Evolutionary conservation across 2,113 vertebrate species (phyloP).

Genomic region (Saguinus imperator): DNA sequence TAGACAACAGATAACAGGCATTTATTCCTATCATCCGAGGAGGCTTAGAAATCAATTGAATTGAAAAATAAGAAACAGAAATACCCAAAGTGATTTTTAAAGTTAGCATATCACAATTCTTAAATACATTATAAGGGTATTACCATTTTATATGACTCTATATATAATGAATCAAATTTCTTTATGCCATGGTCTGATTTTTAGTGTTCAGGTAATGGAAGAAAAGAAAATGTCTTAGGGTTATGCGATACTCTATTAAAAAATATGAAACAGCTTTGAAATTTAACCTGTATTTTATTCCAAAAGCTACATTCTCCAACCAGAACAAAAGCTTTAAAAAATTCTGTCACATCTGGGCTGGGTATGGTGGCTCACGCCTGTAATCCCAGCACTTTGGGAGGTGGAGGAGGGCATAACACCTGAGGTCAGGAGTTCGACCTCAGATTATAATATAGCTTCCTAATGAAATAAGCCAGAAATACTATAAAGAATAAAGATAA

Average conservation of each 20-base stretch:
- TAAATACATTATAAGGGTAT: slow-evolving; percentile 25
- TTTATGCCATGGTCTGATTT: slow-evolving; percentile 19
- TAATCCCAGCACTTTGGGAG: too few relatives aligned
- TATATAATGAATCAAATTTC: slow-evolving; percentile 35
- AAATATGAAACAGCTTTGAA: slow-evolving; percentile 48
- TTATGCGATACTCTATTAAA: neutral
- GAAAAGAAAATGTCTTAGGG: slow-evolving; percentile 6
- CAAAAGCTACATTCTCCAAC: slow-evolving; percentile 57
- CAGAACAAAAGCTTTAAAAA: slow-evolving; percentile 50
- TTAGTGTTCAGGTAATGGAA: slow-evolving; percentile 47
- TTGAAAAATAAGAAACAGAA: slow-evolving; percentile 74
- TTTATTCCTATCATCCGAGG: slow-evolving; percentile 79
- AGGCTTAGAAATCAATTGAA: slow-evolving; percentile 75
- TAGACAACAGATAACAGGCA: slow-evolving; percentile 69
- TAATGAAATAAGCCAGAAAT: slow-evolving; percentile 6
- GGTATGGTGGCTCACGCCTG: too few relatives aligned
- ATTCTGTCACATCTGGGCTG: neutral
- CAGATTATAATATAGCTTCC: neutral
- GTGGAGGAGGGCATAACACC: too few relatives aligned
- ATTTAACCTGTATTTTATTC: neutral
- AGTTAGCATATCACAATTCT: slow-evolving; percentile 25
- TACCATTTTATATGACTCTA: slow-evolving; percentile 27
- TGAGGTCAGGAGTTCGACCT: too few relatives aligned
- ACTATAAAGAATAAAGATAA: neutral
- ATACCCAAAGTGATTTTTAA: slow-evolving; percentile 66